Evolutionary conservation across 2,797 vertebrate species (phyloP).

Genomic region (Spondyliosoma cantharus): DNA sequence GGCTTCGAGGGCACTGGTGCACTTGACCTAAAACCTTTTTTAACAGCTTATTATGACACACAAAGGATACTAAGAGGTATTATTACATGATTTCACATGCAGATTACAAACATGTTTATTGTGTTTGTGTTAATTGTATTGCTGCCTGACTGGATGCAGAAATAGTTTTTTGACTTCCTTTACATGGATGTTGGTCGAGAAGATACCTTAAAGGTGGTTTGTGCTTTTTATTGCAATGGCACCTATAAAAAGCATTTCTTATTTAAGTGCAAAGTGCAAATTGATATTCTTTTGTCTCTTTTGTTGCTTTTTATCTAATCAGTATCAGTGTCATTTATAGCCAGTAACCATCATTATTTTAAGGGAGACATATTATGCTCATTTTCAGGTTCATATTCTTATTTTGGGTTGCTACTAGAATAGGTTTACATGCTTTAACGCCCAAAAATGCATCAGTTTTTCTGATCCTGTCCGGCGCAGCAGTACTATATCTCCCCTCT

Average conservation of each 20-base stretch:
- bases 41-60: conserved; percentile 38
- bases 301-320: not conserved
- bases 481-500: too few species aligned
- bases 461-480: too few species aligned
- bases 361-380: too few species aligned
- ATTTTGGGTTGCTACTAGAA: too few species aligned
- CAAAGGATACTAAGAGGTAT: conserved; percentile 31
- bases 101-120: conserved; percentile 4
- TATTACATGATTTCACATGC: conserved; percentile 19
- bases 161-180: conserved; percentile 1
- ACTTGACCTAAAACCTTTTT: conserved; percentile 47
- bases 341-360: not conserved
- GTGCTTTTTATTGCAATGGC: not conserved
- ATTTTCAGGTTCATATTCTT: too few species aligned
- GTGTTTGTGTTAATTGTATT: not conserved
- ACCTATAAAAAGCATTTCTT: not conserved
- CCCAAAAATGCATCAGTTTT: too few species aligned
- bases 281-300: not conserved
- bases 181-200: not conserved
- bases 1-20: conserved; percentile 29
- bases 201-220: conserved; percentile 4
- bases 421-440: too few species aligned
- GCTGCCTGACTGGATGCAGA: not conserved
- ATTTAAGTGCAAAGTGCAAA: not conserved
- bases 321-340: not conserved